A percentile compares a stretch with the other conserved stretches of the same genome.
These are phyloP conservation scores for Cichladusa arquata DNA, from an alignment of 2,113 vertebrate genomes.

Conservation along the genomic window DNA sequence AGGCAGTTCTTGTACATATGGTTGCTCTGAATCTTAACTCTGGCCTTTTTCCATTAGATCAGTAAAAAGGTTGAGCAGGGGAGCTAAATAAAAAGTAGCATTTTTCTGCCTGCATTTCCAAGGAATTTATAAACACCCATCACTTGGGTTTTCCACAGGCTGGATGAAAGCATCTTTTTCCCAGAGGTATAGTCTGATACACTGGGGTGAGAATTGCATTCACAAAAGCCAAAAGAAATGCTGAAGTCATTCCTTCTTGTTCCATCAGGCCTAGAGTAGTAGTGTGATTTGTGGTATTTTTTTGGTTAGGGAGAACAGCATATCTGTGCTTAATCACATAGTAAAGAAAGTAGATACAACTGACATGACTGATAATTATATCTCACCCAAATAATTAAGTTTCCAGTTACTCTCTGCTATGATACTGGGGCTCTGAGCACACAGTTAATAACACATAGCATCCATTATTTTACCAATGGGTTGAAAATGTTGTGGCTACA, in stretches of 20 bases:
- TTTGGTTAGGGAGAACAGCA: background rate
- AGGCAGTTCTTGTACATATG: background rate
- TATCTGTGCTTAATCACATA: background rate
- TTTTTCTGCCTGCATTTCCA: background rate
- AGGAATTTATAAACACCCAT: background rate
- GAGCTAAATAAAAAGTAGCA: background rate
- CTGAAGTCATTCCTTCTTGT: background rate
- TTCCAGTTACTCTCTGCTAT: background rate
- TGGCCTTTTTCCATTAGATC: background rate
- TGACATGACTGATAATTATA: background rate
- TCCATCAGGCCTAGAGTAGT: background rate
- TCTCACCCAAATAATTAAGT: background rate
- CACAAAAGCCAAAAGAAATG: background rate
- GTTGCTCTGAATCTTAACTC: constrained; percentile 36
- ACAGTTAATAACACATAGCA: background rate
- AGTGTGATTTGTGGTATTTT: background rate
- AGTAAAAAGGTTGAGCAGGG: background rate
- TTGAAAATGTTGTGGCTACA: background rate
- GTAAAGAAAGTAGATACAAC: background rate
- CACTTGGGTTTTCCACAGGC: background rate
- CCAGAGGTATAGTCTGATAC: background rate
- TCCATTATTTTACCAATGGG: background rate
- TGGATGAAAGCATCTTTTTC: background rate
- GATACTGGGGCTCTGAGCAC: background rate
- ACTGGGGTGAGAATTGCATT: background rate